These are phyloP conservation scores for Eonycteris spelaea DNA, from an alignment of 2,113 vertebrate genomes.

Conservation along the genomic window DNA sequence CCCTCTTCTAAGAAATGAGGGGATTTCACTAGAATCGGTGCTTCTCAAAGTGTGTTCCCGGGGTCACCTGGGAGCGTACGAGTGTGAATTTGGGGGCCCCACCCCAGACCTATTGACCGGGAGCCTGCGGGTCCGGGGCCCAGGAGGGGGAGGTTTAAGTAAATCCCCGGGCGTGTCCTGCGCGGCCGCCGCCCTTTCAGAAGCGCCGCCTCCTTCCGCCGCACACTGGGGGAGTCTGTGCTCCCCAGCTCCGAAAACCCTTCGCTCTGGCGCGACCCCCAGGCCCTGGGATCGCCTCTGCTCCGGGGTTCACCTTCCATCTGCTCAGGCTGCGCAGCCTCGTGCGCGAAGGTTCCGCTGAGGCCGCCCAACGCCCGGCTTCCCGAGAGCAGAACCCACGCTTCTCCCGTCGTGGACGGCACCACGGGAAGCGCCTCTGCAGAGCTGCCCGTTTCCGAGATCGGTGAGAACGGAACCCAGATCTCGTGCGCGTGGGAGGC, in stretches of 20 bases:
- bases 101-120: not conserved
- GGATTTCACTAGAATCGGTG: not conserved
- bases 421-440: not conserved
- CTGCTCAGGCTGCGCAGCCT: not conserved
- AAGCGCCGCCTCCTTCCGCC: not conserved
- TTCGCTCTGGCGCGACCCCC: not conserved
- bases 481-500: not conserved
- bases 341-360: not conserved
- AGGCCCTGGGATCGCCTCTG: not conserved
- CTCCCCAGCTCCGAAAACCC: not conserved
- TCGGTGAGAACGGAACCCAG: not conserved
- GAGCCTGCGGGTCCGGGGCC: not conserved
- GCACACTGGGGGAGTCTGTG: not conserved
- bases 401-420: not conserved
- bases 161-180: not conserved
- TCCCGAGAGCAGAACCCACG: not conserved
- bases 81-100: not conserved
- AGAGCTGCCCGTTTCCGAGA: not conserved
- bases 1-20: not conserved
- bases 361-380: not conserved
- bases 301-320: not conserved
- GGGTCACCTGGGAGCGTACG: not conserved
- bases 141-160: not conserved
- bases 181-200: not conserved
- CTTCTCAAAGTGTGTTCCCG: not conserved